Conservation (phyloP, 2,113 vertebrate genomes). For the Tenebrosternarchus preto region DNA sequence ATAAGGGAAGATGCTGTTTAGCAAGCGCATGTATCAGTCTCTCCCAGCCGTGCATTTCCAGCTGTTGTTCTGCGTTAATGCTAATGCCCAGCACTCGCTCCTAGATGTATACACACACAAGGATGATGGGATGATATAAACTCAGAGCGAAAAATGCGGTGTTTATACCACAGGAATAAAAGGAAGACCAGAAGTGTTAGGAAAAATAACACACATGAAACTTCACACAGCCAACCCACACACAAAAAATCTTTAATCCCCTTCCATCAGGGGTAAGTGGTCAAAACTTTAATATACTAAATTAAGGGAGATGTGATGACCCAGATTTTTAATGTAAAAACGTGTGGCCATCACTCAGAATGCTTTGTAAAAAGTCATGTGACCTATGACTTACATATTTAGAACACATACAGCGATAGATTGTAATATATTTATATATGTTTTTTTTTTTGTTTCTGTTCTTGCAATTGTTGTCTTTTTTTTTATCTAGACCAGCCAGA, state of each 20-base stretch:
- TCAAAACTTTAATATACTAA: constrained; percentile 77
- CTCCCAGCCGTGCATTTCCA: background rate
- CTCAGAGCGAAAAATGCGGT: too few relatives aligned
- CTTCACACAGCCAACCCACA: constrained; percentile 70
- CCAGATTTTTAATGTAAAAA: constrained; percentile 90
- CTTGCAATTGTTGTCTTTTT: constrained; percentile 34
- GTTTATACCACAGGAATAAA: background rate
- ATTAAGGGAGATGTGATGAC: constrained; percentile 70
- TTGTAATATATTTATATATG: constrained; percentile 81
- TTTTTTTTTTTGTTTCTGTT: constrained; percentile 58
- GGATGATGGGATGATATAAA: too few relatives aligned
- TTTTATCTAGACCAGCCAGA: constrained; percentile 96
- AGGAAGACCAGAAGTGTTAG: background rate
- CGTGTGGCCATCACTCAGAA: constrained; percentile 78
- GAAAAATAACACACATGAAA: constrained; percentile 52
- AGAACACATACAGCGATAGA: constrained; percentile 87
- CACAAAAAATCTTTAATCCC: constrained; percentile 70
- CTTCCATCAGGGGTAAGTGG: constrained; percentile 70
- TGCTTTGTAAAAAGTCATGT: constrained; percentile 81
- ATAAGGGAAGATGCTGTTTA: background rate
- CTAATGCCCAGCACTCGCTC: too few relatives aligned
- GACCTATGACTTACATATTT: constrained; percentile 84
- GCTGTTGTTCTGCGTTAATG: background rate
- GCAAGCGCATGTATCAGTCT: background rate
- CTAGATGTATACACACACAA: too few relatives aligned